Conservation (phyloP, 2,797 vertebrate species). For the Pygocentrus nattereri region DNA sequence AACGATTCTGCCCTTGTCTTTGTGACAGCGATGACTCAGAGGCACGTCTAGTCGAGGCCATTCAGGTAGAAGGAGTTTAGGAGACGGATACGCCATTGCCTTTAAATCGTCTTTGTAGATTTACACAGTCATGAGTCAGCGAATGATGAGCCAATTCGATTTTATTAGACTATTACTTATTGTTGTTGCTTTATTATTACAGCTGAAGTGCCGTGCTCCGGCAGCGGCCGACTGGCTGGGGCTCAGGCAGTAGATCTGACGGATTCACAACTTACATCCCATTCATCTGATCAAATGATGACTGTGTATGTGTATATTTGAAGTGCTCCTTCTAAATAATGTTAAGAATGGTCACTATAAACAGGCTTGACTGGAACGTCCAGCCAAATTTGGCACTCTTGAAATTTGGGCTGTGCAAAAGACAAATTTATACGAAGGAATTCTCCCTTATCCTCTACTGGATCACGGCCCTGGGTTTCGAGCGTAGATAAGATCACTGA, state of each 20-base stretch:
- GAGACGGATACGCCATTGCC: conserved; percentile 34
- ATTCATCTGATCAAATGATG: conserved; percentile 36
- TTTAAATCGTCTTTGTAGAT: conserved; percentile 44
- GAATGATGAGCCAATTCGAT: conserved; percentile 34
- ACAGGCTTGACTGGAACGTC: conserved; percentile 66
- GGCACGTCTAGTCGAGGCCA: conserved; percentile 35
- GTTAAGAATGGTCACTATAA: conserved; percentile 70
- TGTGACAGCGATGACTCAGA: conserved; percentile 62
- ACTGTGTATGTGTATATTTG: conserved; percentile 46
- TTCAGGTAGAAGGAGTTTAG: conserved; percentile 45
- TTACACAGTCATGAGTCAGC: conserved; percentile 41
- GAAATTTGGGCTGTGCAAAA: conserved; percentile 25
- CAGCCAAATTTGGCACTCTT: conserved; percentile 48
- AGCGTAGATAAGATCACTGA: conserved; percentile 65
- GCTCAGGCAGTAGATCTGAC: conserved; percentile 44
- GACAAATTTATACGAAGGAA: conserved; percentile 63
- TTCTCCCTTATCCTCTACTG: conserved; percentile 67
- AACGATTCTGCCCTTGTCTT: conserved; percentile 56
- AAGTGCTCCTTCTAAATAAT: conserved; percentile 64
- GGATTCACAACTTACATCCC: conserved; percentile 57
- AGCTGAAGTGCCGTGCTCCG: neutral
- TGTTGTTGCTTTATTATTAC: conserved; percentile 35
- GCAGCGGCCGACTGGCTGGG: neutral
- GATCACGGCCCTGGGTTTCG: conserved; percentile 69
- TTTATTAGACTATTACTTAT: conserved; percentile 39